Conservation (phyloP, 2,888 invertebrate genomes). For the Phlogophora meticulosa region DNA sequence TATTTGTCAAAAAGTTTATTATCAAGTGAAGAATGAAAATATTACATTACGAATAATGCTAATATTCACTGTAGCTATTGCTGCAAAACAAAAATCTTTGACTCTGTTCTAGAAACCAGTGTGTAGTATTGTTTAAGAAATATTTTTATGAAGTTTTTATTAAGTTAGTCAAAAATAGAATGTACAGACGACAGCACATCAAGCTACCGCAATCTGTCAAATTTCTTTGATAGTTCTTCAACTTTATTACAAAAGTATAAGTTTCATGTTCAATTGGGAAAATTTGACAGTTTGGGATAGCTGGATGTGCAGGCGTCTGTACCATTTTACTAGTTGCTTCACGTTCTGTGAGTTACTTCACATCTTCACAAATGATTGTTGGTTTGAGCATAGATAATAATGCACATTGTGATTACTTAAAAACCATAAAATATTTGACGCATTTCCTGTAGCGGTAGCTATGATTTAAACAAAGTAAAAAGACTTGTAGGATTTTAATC, state of each 20-base stretch:
- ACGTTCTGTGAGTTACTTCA: background rate
- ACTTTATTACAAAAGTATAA: too few relatives aligned
- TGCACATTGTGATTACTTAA: background rate
- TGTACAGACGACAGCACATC: too few relatives aligned
- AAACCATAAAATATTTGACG: background rate
- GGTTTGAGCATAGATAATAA: background rate
- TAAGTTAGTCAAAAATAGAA: too few relatives aligned
- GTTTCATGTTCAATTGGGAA: too few relatives aligned
- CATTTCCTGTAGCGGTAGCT: slow-evolving; percentile 7
- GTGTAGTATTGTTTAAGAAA: too few relatives aligned
- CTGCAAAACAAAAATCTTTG: background rate
- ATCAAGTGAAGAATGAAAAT: background rate
- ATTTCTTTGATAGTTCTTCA: too few relatives aligned
- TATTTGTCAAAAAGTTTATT: background rate
- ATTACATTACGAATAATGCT: too few relatives aligned
- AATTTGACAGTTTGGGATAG: too few relatives aligned
- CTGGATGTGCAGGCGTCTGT: too few relatives aligned
- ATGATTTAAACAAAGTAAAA: background rate
- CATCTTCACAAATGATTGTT: background rate
- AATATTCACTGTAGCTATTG: background rate
- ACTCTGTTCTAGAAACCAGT: too few relatives aligned
- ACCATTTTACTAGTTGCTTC: background rate
- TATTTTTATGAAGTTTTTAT: too few relatives aligned
- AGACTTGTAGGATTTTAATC: slow-evolving; percentile 31
- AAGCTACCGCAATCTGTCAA: too few relatives aligned